Percentiles rank a stretch among this genome's conserved stretches.
Conservation (phyloP, 2,797 vertebrate genomes). For the Propithecus deckenii region DNA sequence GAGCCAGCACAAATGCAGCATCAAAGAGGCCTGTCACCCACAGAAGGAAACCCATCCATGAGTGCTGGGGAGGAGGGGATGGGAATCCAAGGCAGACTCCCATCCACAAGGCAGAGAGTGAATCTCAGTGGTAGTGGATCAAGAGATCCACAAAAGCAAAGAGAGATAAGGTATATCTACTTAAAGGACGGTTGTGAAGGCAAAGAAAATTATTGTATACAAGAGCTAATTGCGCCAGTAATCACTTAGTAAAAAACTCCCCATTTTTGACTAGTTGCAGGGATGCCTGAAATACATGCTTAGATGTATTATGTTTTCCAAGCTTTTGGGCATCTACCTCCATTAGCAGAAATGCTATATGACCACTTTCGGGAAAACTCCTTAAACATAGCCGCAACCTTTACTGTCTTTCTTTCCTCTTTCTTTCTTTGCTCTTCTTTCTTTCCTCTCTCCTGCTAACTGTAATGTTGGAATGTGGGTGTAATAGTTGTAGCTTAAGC, state of each 20-base stretch:
- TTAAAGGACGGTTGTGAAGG: background rate
- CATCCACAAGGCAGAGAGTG: background rate
- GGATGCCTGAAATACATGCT: background rate
- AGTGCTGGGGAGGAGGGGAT: background rate
- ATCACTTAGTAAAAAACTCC: background rate
- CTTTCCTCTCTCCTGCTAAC: background rate
- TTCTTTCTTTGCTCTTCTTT: background rate
- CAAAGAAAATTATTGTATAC: background rate
- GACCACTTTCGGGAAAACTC: background rate
- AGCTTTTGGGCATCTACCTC: background rate
- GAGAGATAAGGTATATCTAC: background rate
- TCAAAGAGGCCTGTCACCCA: background rate
- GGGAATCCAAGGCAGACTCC: too few relatives aligned
- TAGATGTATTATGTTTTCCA: background rate
- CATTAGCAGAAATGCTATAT: background rate
- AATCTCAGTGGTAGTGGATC: background rate
- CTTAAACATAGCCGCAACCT: background rate
- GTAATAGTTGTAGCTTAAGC: background rate
- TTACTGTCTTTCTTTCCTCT: background rate
- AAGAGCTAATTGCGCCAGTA: background rate
- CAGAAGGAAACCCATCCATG: background rate
- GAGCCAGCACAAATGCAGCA: background rate
- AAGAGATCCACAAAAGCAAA: background rate
- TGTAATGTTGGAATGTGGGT: background rate
- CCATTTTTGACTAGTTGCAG: background rate